A percentile compares a stretch with the other conserved stretches of the same genome.
Conservation (phyloP, 2,113 vertebrate species). For the Sorex araneus region DNA sequence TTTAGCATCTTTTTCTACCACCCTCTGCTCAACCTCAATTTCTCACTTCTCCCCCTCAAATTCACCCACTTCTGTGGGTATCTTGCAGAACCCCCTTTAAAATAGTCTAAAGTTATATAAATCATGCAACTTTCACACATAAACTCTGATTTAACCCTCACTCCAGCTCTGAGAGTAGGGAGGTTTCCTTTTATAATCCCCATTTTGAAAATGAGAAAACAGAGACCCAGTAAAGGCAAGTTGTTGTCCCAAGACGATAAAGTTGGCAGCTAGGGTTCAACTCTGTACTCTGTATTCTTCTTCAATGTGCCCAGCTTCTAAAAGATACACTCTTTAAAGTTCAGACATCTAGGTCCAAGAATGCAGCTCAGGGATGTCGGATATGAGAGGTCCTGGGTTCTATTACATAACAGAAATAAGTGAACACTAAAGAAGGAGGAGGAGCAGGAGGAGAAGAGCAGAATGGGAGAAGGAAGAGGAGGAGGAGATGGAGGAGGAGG, state of each 20-base stretch:
- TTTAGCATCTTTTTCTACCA: background rate
- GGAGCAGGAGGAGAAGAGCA: too few relatives aligned
- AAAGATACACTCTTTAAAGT: background rate
- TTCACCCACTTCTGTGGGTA: background rate
- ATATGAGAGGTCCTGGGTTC: too few relatives aligned
- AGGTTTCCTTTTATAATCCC: background rate
- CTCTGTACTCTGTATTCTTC: background rate
- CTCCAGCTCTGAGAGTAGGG: background rate
- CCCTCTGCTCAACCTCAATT: too few relatives aligned
- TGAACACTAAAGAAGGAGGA: too few relatives aligned
- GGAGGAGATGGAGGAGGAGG: too few relatives aligned
- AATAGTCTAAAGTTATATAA: background rate
- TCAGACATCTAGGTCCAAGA: background rate
- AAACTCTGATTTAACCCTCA: constrained; percentile 7
- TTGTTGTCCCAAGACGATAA: background rate
- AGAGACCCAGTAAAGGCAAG: constrained; percentile 20
- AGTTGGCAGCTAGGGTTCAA: background rate
- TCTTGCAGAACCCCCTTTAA: background rate
- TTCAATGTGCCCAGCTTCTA: background rate
- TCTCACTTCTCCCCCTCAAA: constrained; percentile 15
- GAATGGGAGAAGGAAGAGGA: too few relatives aligned
- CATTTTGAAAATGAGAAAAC: constrained; percentile 18
- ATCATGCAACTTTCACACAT: background rate
- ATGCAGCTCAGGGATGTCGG: too few relatives aligned
- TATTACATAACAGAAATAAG: too few relatives aligned